Evolutionary conservation across 2,113 vertebrate species (phyloP).

Genomic region (Elachura formosa): DNA sequence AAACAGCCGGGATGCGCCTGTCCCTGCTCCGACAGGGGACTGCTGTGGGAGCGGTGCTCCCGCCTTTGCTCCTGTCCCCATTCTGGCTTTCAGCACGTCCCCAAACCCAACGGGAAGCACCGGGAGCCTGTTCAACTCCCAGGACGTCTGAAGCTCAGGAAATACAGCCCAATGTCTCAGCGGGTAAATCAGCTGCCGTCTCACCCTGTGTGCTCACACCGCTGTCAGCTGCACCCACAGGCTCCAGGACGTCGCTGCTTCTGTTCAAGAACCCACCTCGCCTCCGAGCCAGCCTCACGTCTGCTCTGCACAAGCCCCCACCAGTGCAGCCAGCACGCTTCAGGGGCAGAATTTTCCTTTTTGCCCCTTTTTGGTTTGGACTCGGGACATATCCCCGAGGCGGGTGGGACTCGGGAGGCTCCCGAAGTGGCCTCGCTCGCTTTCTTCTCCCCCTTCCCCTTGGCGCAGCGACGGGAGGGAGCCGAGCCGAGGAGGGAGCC

Average conservation of each 20-base stretch:
- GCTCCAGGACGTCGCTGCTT: background rate
- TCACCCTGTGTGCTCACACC: background rate
- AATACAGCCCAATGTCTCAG: fast-evolving
- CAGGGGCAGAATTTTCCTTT: background rate
- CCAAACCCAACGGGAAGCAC: background rate
- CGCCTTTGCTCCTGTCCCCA: fast-evolving
- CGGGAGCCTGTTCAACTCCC: background rate
- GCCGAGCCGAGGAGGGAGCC: background rate
- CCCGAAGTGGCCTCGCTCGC: background rate
- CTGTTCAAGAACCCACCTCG: fast-evolving
- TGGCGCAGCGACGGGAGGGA: background rate
- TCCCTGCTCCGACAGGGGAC: background rate
- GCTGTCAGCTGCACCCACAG: fast-evolving
- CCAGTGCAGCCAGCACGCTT: background rate
- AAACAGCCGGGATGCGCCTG: fast-evolving
- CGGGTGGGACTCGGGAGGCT: background rate
- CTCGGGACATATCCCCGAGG: too few relatives aligned
- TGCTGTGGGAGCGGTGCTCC: fast-evolving
- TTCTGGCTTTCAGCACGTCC: background rate
- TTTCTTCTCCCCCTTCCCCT: background rate
- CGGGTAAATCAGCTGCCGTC: background rate
- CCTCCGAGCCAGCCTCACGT: background rate
- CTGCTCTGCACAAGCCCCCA: background rate
- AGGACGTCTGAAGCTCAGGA: fast-evolving
- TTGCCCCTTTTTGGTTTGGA: fast-evolving